A percentile compares a stretch with the other conserved stretches of the same genome.
These are phyloP conservation scores for Puffinus mauretanicus DNA, from an alignment of 2,113 vertebrate species.

Conservation along the genomic window DNA sequence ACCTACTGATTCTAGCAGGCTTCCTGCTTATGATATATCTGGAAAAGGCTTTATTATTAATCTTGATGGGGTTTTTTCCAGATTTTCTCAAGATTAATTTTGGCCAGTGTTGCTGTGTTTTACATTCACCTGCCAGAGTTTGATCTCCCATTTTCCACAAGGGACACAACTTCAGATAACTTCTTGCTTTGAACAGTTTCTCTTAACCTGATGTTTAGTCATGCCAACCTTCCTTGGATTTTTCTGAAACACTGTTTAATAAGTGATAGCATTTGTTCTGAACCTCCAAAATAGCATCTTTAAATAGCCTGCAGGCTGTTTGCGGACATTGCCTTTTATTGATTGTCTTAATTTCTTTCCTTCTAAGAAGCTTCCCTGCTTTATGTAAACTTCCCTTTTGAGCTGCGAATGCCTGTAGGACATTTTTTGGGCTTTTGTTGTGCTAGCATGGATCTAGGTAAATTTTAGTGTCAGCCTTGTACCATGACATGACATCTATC, in stretches of 20 bases:
- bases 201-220: neutral
- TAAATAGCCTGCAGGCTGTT: neutral
- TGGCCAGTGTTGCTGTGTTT: neutral
- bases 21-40: neutral
- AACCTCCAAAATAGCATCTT: neutral
- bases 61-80: neutral
- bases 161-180: neutral
- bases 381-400: neutral
- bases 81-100: neutral
- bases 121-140: neutral
- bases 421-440: neutral
- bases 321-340: neutral
- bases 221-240: neutral
- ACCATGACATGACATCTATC: too few species aligned
- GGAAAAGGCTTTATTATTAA: neutral
- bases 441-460: neutral
- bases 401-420: neutral
- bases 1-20: neutral
- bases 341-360: neutral
- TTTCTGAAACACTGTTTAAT: neutral
- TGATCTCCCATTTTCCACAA: neutral
- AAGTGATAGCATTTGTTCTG: neutral
- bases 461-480: neutral
- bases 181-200: neutral
- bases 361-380: neutral